Evolutionary conservation across 2,888 invertebrate genomes (phyloP).

Genomic region (Cinara cedri): DNA sequence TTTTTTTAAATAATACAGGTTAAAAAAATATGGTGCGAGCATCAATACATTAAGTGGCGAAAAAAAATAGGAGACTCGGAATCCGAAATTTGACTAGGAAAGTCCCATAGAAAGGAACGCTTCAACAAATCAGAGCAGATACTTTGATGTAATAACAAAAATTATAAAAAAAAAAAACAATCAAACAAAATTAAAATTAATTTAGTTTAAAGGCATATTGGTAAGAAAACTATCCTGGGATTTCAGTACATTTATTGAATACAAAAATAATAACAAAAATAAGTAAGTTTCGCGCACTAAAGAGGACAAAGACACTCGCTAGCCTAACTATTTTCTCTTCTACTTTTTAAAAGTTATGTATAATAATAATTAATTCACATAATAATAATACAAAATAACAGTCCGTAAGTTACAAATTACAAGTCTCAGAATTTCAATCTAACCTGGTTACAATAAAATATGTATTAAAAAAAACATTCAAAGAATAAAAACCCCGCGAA

Average conservation of each 20-base stretch:
- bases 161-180: constrained; percentile 54
- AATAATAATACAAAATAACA: constrained; percentile 57
- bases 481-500: constrained; percentile 55
- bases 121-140: constrained; percentile 57
- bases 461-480: constrained; percentile 55
- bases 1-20: constrained; percentile 52
- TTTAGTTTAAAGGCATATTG: constrained; percentile 55
- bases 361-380: constrained; percentile 57
- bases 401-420: constrained; percentile 57
- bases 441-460: constrained; percentile 57
- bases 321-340: constrained; percentile 49
- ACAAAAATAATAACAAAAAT: constrained; percentile 57
- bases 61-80: constrained; percentile 57
- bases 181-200: constrained; percentile 56
- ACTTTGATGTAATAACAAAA: constrained; percentile 57
- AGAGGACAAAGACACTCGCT: constrained; percentile 55
- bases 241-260: constrained; percentile 56
- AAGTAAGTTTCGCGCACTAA: constrained; percentile 56
- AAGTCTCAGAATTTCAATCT: constrained; percentile 57
- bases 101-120: constrained; percentile 54
- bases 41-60: constrained; percentile 55
- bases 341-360: constrained; percentile 55
- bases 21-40: constrained; percentile 55
- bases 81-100: constrained; percentile 57
- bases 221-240: constrained; percentile 54